phyloP scores from a whole-genome alignment of 1,140 invertebrate species.

The Drosophila melanica region DNA sequence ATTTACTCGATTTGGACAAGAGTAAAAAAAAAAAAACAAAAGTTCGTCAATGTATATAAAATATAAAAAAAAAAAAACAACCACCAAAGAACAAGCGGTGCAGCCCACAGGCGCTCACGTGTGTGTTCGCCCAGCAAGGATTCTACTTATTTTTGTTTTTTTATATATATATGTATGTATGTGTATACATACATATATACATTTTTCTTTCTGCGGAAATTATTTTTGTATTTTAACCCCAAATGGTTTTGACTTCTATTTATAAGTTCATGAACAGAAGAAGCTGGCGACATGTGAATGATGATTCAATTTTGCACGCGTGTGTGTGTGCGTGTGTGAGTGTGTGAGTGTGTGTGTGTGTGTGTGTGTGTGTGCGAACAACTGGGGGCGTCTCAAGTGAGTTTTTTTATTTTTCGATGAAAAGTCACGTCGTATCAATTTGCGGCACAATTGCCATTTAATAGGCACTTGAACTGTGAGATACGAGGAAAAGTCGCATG shows the following conservation, averaged over 20 bases:
- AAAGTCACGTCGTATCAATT: conserved; percentile 83
- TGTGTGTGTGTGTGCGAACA: conserved; percentile 21
- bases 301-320: conserved; percentile 68
- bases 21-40: background rate
- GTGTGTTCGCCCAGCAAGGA: conserved; percentile 57
- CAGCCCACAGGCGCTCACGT: conserved; percentile 58
- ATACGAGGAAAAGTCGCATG: conserved; percentile 39
- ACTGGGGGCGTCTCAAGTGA: conserved; percentile 71
- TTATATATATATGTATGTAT: conserved; percentile 1
- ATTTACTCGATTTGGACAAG: conserved; percentile 43
- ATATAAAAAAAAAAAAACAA: conserved; percentile 4
- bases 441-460: conserved; percentile 81
- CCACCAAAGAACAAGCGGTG: conserved; percentile 16
- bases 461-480: conserved; percentile 75
- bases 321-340: conserved; percentile 20
- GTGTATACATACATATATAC: background rate
- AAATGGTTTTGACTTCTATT: conserved; percentile 72
- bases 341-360: conserved; percentile 2
- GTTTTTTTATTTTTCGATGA: conserved; percentile 62
- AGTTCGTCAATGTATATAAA: too few species aligned
- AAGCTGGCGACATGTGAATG: conserved; percentile 33
- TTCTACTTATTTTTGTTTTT: conserved; percentile 10
- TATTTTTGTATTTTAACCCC: conserved; percentile 79
- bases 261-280: conserved; percentile 31
- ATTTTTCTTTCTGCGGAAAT: conserved; percentile 53